phyloP scores from a whole-genome alignment of 2,113 vertebrate genomes.

The Caracal caracal region DNA sequence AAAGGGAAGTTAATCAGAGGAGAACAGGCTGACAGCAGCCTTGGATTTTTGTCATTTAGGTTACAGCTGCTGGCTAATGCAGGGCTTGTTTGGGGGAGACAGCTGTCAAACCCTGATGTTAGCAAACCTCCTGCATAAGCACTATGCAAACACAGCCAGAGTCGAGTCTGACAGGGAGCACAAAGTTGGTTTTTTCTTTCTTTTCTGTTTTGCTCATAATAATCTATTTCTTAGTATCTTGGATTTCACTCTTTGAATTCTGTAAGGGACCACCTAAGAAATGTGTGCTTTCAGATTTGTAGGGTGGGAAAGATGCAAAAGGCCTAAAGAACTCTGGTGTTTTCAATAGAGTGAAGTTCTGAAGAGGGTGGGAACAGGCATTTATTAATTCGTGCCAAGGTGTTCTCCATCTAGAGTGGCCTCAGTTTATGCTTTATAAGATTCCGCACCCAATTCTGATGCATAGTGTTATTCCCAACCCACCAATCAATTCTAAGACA shows the following conservation, averaged over 20 bases:
- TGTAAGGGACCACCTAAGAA: neutral
- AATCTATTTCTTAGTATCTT: neutral
- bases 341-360: neutral
- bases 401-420: neutral
- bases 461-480: neutral
- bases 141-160: neutral
- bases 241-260: neutral
- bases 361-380: neutral
- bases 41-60: neutral
- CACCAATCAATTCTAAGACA: neutral
- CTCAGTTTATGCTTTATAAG: neutral
- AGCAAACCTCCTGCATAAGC: neutral
- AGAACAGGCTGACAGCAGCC: neutral
- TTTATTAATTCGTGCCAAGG: neutral
- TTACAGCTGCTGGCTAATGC: neutral
- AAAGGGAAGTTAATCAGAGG: neutral
- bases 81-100: neutral
- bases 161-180: neutral
- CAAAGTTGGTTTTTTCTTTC: neutral
- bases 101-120: slow-evolving; percentile 9
- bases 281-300: neutral
- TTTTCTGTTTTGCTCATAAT: neutral
- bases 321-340: neutral
- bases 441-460: neutral
- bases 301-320: neutral